Evolutionary conservation across 2,888 invertebrate genomes (phyloP).

Genomic region (Eupithecia abbreviata): DNA sequence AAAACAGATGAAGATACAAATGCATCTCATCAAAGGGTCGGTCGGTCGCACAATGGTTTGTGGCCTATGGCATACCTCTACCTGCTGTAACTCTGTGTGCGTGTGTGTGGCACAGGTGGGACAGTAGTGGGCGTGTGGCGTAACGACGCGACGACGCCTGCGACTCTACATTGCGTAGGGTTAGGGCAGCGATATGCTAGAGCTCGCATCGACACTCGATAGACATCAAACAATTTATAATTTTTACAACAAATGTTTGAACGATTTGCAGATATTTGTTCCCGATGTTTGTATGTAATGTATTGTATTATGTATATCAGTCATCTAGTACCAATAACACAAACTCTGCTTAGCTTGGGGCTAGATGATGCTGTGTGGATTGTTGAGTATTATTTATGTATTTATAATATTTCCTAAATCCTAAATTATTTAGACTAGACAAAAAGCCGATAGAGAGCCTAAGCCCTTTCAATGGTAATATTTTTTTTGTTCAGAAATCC

Average conservation of each 20-base stretch:
- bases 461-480: neutral
- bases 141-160: constrained; percentile 59
- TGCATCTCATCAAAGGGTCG: neutral
- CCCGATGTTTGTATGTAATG: no score
- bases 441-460: neutral
- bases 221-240: no score
- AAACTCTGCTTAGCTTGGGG: no score
- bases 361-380: no score
- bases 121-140: constrained; percentile 72
- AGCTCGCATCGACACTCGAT: constrained; percentile 23
- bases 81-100: constrained; percentile 45
- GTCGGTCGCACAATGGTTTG: constrained; percentile 16
- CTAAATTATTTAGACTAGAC: neutral
- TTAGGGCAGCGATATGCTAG: constrained; percentile 59
- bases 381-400: no score
- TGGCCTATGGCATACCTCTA: constrained; percentile 63
- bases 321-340: no score
- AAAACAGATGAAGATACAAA: neutral
- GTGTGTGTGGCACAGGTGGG: constrained; percentile 49
- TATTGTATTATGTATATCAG: no score
- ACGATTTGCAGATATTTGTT: no score
- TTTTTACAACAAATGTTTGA: no score
- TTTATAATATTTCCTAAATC: neutral
- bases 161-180: constrained; percentile 71
- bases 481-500: neutral